phyloP scores from a whole-genome alignment of 2,113 vertebrate species.

The human region GRCh38 chr13:39370501-39371000 shows the following conservation, averaged over 20 bases:
- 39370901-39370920: background rate
- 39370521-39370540: background rate
- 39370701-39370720: background rate
- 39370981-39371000: background rate
- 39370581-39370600: background rate
- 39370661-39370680: background rate
- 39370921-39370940: background rate
- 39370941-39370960: background rate
- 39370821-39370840: background rate
- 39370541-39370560: background rate
- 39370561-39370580: background rate
- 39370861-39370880: background rate
- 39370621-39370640: background rate
- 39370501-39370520: background rate
- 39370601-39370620: background rate
- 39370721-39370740: background rate
- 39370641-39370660: background rate
- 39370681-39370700: background rate
- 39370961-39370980: background rate
- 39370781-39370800: background rate
- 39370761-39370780: background rate
- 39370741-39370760: background rate
- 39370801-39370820: background rate
- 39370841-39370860: background rate
- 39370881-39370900: background rate